Percentiles rank a stretch among this genome's conserved stretches.
Evolutionary conservation across 2,888 invertebrate species (phyloP).

Genomic region (Cerceris rybyensis): DNA sequence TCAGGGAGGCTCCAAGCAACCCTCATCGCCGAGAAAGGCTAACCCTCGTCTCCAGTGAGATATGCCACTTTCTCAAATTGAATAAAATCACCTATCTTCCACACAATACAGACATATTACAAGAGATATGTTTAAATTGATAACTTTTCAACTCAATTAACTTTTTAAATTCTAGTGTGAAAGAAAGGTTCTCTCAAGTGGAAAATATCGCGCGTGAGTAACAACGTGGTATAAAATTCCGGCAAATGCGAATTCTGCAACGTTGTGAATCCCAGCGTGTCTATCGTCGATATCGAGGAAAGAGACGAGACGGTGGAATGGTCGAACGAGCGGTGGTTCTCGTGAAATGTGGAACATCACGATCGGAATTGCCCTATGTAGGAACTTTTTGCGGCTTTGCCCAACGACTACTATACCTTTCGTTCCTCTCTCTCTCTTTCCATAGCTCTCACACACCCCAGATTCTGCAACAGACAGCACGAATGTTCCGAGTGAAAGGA

Average conservation of each 20-base stretch:
- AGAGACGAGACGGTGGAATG: neutral
- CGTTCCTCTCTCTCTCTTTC: constrained; percentile 3
- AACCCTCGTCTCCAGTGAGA: no score
- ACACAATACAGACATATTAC: no score
- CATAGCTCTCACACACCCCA: constrained; percentile 9
- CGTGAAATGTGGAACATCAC: constrained; percentile 30
- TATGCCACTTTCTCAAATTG: no score
- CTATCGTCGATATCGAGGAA: neutral
- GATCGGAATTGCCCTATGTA: constrained; percentile 46
- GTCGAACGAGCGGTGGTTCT: constrained; percentile 4
- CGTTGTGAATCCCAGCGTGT: neutral
- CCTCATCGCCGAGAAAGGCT: no score
- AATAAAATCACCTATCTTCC: no score
- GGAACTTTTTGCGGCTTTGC: constrained; percentile 54
- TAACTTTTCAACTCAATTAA: no score
- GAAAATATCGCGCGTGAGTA: no score
- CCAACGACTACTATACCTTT: constrained; percentile 6
- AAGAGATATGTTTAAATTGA: no score
- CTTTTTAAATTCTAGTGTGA: neutral
- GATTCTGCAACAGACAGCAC: neutral
- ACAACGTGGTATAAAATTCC: no score
- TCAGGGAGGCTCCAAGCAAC: no score
- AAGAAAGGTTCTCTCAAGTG: neutral
- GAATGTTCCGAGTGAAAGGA: constrained; percentile 19
- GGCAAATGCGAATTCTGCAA: constrained; percentile 7